Evolutionary conservation across 2,888 invertebrate species (phyloP).

Genomic region (Xestia ashworthii): DNA sequence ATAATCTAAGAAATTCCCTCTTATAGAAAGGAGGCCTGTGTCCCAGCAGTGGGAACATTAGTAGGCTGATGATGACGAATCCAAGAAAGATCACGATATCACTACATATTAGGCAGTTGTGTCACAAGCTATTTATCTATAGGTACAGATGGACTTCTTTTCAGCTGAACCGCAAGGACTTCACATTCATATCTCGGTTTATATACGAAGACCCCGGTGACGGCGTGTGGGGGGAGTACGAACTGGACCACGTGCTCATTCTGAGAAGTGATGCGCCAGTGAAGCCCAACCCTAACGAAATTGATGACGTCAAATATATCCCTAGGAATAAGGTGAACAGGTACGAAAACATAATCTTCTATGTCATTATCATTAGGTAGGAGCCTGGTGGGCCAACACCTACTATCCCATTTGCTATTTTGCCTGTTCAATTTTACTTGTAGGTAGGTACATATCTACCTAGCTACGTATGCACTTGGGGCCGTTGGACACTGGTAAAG

Average conservation of each 20-base stretch:
- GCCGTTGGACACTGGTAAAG: neutral
- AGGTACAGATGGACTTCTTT: neutral
- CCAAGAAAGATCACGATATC: neutral
- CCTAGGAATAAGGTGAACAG: slow-evolving; percentile 73
- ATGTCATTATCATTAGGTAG: neutral
- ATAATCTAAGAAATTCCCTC: no score
- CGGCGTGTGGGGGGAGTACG: slow-evolving; percentile 97
- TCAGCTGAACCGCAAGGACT: slow-evolving; percentile 88
- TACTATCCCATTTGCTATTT: neutral
- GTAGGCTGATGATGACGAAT: no score
- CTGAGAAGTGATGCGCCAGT: slow-evolving; percentile 93
- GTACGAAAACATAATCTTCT: slow-evolving; percentile 18
- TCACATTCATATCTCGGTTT: slow-evolving; percentile 95
- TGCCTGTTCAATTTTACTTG: neutral
- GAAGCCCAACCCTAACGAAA: slow-evolving; percentile 95
- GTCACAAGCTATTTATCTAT: neutral
- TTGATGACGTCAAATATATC: slow-evolving; percentile 93
- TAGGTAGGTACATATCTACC: neutral
- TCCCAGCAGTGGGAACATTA: no score
- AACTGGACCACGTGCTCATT: slow-evolving; percentile 97
- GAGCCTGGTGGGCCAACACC: neutral
- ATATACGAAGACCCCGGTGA: slow-evolving; percentile 93
- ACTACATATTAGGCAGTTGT: neutral
- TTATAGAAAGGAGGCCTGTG: no score
- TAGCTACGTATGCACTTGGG: neutral